Evolutionary conservation across 2,113 vertebrate genomes (phyloP).

Genomic region (Gasterosteus aculeatus): DNA sequence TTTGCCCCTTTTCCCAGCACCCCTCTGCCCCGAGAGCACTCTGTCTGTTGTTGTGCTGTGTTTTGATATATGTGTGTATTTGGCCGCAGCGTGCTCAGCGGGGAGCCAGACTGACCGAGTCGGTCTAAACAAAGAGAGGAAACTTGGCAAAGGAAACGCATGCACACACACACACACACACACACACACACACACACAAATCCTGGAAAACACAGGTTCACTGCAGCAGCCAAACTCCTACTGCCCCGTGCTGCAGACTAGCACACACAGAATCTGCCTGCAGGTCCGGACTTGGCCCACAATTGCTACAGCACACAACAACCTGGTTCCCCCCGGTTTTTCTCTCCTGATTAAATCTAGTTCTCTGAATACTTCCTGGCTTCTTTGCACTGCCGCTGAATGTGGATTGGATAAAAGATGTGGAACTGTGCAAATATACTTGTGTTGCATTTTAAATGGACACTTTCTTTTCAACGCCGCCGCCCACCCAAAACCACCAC

Average conservation of each 20-base stretch:
- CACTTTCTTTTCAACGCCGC: neutral
- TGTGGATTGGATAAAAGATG: conserved; percentile 11
- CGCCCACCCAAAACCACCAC: neutral
- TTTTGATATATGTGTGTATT: conserved; percentile 77
- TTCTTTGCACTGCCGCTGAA: neutral
- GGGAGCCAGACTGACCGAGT: conserved; percentile 74
- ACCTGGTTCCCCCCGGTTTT: conserved; percentile 31
- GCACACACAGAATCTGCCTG: conserved; percentile 45
- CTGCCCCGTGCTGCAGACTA: conserved; percentile 35
- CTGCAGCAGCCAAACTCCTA: conserved; percentile 21
- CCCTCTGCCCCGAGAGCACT: conserved; percentile 51
- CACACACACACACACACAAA: conserved; percentile 34
- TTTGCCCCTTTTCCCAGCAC: conserved; percentile 61
- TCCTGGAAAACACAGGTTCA: conserved; percentile 38
- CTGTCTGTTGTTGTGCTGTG: conserved; percentile 65
- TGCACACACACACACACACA: conserved; percentile 24
- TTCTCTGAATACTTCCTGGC: conserved; percentile 12
- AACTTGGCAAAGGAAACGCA: conserved; percentile 78
- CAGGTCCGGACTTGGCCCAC: conserved; percentile 59
- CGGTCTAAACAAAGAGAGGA: conserved; percentile 82
- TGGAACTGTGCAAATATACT: conserved; percentile 3
- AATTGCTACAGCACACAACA: conserved; percentile 33
- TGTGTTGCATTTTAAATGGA: neutral
- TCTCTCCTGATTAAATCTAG: conserved; percentile 38
- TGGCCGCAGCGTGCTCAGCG: conserved; percentile 65